These are phyloP conservation scores for Malachius bipustulatus DNA, from an alignment of 2,888 invertebrate genomes.

Conservation along the genomic window DNA sequence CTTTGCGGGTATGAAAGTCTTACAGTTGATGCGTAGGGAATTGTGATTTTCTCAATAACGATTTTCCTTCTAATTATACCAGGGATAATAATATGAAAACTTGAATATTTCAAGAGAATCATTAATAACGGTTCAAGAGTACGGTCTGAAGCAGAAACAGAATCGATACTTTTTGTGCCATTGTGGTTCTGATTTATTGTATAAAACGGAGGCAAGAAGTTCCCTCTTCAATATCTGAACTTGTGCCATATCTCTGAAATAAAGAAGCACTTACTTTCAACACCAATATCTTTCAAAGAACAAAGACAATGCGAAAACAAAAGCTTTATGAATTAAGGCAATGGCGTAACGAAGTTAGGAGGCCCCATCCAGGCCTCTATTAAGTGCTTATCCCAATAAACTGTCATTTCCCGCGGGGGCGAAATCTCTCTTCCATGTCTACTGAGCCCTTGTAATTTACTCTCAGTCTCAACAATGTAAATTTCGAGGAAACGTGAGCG, in stretches of 20 bases:
- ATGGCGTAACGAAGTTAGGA: conserved; percentile 33
- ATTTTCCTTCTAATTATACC: too few relatives aligned
- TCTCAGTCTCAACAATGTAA: conserved; percentile 31
- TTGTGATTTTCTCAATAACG: too few relatives aligned
- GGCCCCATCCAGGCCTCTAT: conserved; percentile 28
- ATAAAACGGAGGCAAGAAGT: conserved; percentile 1
- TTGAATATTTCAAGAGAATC: too few relatives aligned
- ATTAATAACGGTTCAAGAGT: too few relatives aligned
- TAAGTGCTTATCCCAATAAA: conserved; percentile 38
- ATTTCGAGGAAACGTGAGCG: conserved; percentile 31
- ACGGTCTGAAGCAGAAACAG: too few relatives aligned
- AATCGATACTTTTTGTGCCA: conserved; percentile 1
- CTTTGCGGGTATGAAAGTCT: too few relatives aligned
- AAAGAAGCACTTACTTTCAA: conserved; percentile 30
- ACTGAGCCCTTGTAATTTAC: conserved; percentile 33
- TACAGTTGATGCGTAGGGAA: too few relatives aligned
- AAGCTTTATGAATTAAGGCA: conserved; percentile 35
- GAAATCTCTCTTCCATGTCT: conserved; percentile 27
- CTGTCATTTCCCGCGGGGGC: conserved; percentile 34
- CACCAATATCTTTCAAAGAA: conserved; percentile 27
- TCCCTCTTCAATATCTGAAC: neutral
- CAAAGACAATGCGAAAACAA: conserved; percentile 31
- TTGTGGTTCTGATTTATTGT: conserved; percentile 3
- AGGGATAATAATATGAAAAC: too few relatives aligned
- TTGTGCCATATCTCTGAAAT: conserved; percentile 14